Evolutionary conservation across 2,888 invertebrate genomes (phyloP).

Genomic region (Cyaniris semiargus): DNA sequence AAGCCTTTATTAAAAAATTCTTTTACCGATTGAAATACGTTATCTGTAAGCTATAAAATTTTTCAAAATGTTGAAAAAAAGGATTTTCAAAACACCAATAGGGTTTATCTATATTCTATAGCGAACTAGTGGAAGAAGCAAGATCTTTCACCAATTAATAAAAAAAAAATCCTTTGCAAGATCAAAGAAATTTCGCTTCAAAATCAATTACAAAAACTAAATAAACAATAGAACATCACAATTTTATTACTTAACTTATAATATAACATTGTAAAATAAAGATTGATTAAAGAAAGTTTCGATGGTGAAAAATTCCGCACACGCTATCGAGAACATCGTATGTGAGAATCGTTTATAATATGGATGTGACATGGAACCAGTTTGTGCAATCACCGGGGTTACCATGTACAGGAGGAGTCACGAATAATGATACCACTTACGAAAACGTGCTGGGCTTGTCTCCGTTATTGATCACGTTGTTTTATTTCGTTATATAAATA

Average conservation of each 20-base stretch:
- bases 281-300: constrained; percentile 12
- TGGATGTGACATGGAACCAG: constrained; percentile 56
- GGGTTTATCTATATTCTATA: background rate
- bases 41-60: too few species aligned
- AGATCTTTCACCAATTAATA: background rate
- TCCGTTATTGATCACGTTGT: constrained; percentile 68
- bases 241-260: background rate
- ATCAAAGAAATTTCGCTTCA: background rate
- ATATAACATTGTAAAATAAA: background rate
- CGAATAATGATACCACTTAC: constrained; percentile 61
- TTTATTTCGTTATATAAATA: constrained; percentile 47
- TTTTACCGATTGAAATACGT: too few species aligned
- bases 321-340: constrained; percentile 41
- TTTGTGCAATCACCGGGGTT: constrained; percentile 55
- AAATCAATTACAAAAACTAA: background rate
- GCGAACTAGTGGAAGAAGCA: background rate
- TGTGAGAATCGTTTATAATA: constrained; percentile 59
- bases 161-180: background rate
- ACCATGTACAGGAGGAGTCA: constrained; percentile 53
- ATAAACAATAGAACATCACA: background rate
- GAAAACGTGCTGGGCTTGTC: constrained; percentile 60
- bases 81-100: background rate
- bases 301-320: constrained; percentile 3
- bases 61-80: background rate
- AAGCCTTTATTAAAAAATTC: too few species aligned